These are phyloP conservation scores for Pandemis cinnamomeana DNA, from an alignment of 2,888 invertebrate species.

Conservation along the genomic window DNA sequence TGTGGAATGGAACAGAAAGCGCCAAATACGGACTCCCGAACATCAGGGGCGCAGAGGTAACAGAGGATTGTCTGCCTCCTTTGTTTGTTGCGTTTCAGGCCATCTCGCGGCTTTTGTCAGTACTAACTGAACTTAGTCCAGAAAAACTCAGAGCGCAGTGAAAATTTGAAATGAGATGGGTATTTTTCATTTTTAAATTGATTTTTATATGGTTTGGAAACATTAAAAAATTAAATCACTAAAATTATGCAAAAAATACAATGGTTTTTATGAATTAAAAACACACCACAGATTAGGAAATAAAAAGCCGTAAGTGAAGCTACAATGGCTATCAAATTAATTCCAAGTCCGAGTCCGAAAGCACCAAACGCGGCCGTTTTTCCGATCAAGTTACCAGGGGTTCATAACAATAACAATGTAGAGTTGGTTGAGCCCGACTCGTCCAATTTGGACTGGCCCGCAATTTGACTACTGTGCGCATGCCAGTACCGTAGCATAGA, in stretches of 20 bases:
- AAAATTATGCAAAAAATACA: too few species aligned
- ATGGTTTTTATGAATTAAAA: not conserved
- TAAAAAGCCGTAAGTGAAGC: not conserved
- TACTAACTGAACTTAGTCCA: constrained; percentile 6
- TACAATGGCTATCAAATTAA: not conserved
- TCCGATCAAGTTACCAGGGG: constrained; percentile 69
- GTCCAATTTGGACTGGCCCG: constrained; percentile 62
- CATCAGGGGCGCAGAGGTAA: constrained; percentile 68
- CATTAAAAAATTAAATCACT: too few species aligned
- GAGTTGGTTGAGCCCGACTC: constrained; percentile 57
- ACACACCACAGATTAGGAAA: not conserved
- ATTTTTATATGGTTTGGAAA: too few species aligned
- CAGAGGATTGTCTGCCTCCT: constrained; percentile 50
- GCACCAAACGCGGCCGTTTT: constrained; percentile 56
- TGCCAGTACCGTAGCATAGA: constrained; percentile 62
- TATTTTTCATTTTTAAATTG: not conserved
- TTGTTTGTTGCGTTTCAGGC: constrained; percentile 45
- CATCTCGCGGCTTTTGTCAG: constrained; percentile 54
- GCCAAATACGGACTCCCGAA: constrained; percentile 76
- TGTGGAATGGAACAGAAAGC: constrained; percentile 59
- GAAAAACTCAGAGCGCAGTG: not conserved
- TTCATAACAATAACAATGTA: constrained; percentile 60
- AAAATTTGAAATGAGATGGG: too few species aligned
- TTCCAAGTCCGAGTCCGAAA: not conserved
- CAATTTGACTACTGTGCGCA: constrained; percentile 54